Evolutionary conservation across 2,888 invertebrate species (phyloP).

Genomic region (Hecatera dysodea): DNA sequence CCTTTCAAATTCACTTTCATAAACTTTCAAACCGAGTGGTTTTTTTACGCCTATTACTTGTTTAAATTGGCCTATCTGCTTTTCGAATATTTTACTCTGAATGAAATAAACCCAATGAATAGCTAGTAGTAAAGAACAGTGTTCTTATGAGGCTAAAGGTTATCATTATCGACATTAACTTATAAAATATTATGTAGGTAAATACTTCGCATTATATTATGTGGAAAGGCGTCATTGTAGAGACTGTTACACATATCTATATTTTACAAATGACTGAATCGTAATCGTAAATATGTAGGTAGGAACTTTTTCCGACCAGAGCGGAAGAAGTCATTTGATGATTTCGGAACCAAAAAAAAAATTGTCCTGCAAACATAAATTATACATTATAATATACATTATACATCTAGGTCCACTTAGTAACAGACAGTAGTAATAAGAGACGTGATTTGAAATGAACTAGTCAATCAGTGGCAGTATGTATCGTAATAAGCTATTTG

Average conservation of each 20-base stretch:
- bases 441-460: conserved; percentile 68
- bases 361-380: not conserved
- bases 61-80: not conserved
- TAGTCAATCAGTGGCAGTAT: conserved; percentile 31
- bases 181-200: conserved; percentile 9
- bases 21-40: not conserved
- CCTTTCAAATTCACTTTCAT: not conserved
- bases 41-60: not conserved
- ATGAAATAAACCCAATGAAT: conserved; percentile 10
- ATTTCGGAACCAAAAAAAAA: no score
- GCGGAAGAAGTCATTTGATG: no score
- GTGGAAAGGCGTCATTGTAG: conserved; percentile 4
- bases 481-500: conserved; percentile 54
- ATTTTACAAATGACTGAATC: not conserved
- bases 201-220: not conserved
- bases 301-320: not conserved
- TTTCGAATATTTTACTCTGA: conserved; percentile 6
- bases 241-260: conserved; percentile 3
- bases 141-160: conserved; percentile 36
- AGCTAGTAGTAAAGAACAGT: conserved; percentile 13
- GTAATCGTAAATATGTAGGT: not conserved
- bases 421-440: conserved; percentile 37
- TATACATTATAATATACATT: no score
- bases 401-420: conserved; percentile 10
- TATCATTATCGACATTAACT: conserved; percentile 30